These are phyloP conservation scores for Liodrosophila aerea DNA, from an alignment of 2,888 invertebrate genomes.

Conservation along the genomic window DNA sequence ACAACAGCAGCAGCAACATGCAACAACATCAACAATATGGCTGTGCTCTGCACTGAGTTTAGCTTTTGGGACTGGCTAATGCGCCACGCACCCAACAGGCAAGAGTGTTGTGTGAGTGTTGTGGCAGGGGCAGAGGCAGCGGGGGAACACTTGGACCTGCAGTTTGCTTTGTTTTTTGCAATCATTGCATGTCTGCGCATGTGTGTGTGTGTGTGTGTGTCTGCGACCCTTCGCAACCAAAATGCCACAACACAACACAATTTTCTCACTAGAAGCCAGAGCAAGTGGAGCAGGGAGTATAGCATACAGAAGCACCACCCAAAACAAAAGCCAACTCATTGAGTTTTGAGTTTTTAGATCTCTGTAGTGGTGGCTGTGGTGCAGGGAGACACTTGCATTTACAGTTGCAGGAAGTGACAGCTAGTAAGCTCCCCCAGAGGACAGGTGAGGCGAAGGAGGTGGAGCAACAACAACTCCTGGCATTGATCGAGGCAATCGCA, in stretches of 20 bases:
- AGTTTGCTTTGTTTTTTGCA: conserved; percentile 54
- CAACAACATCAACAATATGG: conserved; percentile 34
- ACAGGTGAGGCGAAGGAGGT: not conserved
- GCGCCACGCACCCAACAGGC: conserved; percentile 53
- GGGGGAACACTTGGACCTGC: conserved; percentile 7
- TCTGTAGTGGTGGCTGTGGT: conserved; percentile 31
- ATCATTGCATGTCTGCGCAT: conserved; percentile 38
- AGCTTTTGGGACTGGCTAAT: conserved; percentile 55
- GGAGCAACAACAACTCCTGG: conserved; percentile 46
- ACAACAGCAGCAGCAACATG: conserved; percentile 23
- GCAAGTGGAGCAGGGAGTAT: not conserved
- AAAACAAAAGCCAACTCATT: conserved; percentile 70
- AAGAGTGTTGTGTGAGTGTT: conserved; percentile 10
- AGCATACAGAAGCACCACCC: conserved; percentile 18
- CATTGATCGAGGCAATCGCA: conserved; percentile 66
- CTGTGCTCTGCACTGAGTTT: conserved; percentile 37
- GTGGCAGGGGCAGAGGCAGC: conserved; percentile 1
- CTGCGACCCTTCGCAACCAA: conserved; percentile 70
- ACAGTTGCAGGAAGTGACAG: conserved; percentile 59
- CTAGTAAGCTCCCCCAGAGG: conserved; percentile 1
- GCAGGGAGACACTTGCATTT: conserved; percentile 30
- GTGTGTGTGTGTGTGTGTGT: conserved; percentile 13
- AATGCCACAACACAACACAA: conserved; percentile 73
- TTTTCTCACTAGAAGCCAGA: conserved; percentile 61
- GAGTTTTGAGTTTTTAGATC: conserved; percentile 51